These are phyloP conservation scores for Hecatera dysodea DNA, from an alignment of 2,888 invertebrate genomes.

Conservation along the genomic window DNA sequence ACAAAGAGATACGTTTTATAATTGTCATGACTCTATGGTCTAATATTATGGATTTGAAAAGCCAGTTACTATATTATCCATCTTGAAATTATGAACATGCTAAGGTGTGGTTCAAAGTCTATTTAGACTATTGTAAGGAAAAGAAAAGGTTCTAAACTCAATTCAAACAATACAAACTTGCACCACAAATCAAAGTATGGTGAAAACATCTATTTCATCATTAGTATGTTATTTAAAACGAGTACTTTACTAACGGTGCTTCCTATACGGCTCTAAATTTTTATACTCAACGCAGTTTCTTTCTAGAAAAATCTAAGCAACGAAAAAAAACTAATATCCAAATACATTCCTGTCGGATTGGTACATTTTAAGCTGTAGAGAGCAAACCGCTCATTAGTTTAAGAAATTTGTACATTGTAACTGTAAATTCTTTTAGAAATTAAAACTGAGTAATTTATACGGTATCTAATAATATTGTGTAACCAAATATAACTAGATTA, in stretches of 20 bases:
- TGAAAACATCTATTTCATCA: not conserved
- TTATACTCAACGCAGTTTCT: slow-evolving; percentile 55
- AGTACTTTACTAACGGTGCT: slow-evolving; percentile 39
- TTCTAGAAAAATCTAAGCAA: slow-evolving; percentile 63
- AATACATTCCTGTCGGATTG: slow-evolving; percentile 79
- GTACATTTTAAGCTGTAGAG: slow-evolving; percentile 71
- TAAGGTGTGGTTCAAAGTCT: not conserved
- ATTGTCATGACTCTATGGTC: not conserved
- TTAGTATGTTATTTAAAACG: not conserved
- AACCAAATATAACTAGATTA: slow-evolving; percentile 75
- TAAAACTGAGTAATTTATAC: slow-evolving; percentile 73
- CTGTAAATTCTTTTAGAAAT: slow-evolving; percentile 85
- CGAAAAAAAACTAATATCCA: slow-evolving; percentile 56
- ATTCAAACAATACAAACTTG: not conserved
- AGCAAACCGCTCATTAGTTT: slow-evolving; percentile 77
- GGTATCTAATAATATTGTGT: slow-evolving; percentile 69
- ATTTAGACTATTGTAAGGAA: not conserved
- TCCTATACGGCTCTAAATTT: slow-evolving; percentile 54
- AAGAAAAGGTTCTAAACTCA: not conserved
- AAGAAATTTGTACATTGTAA: slow-evolving; percentile 86
- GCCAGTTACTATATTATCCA: not conserved
- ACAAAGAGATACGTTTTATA: not conserved
- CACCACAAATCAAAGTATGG: not conserved
- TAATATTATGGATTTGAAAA: not conserved
- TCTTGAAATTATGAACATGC: not conserved